Conservation (phyloP, 2,888 invertebrate genomes). For the Drosophila anomelani region DNA sequence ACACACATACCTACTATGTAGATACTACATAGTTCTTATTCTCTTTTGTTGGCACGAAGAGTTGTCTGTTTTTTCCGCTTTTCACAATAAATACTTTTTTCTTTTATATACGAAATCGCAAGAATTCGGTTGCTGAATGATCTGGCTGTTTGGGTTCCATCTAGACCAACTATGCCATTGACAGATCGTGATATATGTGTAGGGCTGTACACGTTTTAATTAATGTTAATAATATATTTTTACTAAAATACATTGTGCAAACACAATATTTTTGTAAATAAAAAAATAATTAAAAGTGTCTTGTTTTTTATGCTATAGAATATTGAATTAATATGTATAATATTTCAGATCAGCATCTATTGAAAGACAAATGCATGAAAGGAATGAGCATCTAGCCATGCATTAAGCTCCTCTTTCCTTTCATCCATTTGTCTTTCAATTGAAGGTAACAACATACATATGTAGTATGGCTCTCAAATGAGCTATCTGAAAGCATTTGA, state of each 20-base stretch:
- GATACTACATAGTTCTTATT: neutral
- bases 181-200: constrained; percentile 20
- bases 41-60: constrained; percentile 11
- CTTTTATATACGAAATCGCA: constrained; percentile 1
- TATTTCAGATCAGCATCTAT: too few relatives aligned
- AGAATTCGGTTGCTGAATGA: constrained; percentile 26
- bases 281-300: neutral
- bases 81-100: neutral
- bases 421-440: too few relatives aligned
- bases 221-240: neutral
- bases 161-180: constrained; percentile 14
- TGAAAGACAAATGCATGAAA: too few relatives aligned
- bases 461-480: too few relatives aligned
- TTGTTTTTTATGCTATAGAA: too few relatives aligned
- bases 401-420: too few relatives aligned
- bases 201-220: neutral
- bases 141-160: neutral
- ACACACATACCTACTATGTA: neutral
- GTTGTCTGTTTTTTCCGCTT: constrained; percentile 4
- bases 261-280: neutral
- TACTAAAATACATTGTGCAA: neutral
- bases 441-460: too few relatives aligned
- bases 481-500: too few relatives aligned
- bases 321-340: too few relatives aligned
- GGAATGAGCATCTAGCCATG: too few relatives aligned